These are phyloP conservation scores for Hemiscyllium ocellatum DNA, from an alignment of 2,113 vertebrate genomes.

Conservation along the genomic window DNA sequence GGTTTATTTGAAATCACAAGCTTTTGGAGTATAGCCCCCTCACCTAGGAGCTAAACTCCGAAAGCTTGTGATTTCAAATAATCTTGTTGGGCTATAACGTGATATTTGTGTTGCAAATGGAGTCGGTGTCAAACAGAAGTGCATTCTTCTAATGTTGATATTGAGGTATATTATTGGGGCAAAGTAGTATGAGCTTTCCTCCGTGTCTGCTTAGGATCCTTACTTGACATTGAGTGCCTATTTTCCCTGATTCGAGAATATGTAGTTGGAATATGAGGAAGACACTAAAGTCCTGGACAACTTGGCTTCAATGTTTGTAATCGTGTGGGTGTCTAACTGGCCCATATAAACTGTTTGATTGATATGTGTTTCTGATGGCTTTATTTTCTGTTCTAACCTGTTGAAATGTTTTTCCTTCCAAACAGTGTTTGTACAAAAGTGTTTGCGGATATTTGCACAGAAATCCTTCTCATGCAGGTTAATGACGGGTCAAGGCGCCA, in stretches of 20 bases:
- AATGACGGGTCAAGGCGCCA: conserved; percentile 37
- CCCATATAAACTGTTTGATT: background rate
- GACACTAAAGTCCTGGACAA: background rate
- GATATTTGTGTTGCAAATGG: background rate
- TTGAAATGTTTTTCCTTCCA: conserved; percentile 16
- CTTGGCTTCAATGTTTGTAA: background rate
- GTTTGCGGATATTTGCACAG: conserved; percentile 37
- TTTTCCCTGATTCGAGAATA: background rate
- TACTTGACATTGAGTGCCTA: background rate
- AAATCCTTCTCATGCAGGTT: conserved; percentile 37
- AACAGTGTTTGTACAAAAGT: conserved; percentile 35
- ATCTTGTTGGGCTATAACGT: too few species aligned
- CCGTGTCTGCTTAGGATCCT: background rate
- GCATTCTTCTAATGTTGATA: background rate
- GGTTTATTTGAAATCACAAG: too few species aligned
- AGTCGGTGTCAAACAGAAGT: background rate
- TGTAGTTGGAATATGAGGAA: too few species aligned
- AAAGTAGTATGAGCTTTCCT: background rate
- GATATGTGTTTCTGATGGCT: background rate
- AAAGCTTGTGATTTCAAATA: too few species aligned
- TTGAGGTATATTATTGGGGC: background rate
- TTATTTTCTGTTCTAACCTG: background rate
- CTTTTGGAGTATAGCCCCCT: too few species aligned
- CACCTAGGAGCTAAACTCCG: too few species aligned
- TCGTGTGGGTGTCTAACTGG: background rate